Conservation (phyloP, 2,113 vertebrate species). For the Platysternon megacephalum region DNA sequence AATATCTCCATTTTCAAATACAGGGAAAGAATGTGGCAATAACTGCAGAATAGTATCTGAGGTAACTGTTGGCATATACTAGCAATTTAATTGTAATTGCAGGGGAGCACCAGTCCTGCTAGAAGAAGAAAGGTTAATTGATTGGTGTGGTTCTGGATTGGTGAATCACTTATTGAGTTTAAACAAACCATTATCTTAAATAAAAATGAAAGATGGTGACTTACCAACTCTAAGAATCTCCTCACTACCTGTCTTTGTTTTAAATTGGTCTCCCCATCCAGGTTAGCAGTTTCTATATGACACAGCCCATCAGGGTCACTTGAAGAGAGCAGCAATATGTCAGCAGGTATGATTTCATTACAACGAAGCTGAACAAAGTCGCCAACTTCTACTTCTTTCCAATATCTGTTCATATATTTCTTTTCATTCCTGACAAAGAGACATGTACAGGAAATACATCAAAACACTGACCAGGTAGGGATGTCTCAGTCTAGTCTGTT, state of each 20-base stretch:
- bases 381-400: conserved; percentile 94
- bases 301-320: conserved; percentile 95
- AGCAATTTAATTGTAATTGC: conserved; percentile 37
- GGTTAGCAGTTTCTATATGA: conserved; percentile 96
- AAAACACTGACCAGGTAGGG: neutral
- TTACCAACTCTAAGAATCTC: conserved; percentile 93
- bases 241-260: conserved; percentile 95
- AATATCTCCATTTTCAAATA: conserved; percentile 56
- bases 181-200: conserved; percentile 7
- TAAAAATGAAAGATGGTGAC: conserved; percentile 47
- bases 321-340: conserved; percentile 93
- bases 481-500: neutral
- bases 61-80: neutral
- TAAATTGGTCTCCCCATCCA: conserved; percentile 98
- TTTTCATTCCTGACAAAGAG: conserved; percentile 81
- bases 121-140: neutral
- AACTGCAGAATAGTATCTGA: neutral
- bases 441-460: neutral
- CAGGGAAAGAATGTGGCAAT: conserved; percentile 30
- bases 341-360: conserved; percentile 96
- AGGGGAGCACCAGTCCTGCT: neutral
- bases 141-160: neutral
- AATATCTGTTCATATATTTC: conserved; percentile 90
- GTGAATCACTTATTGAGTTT: neutral
- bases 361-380: conserved; percentile 95